Percentiles rank a stretch among this genome's conserved stretches.
These are phyloP conservation scores for Metridium senile DNA, from an alignment of 92 coral and sea anemone genomes.

Conservation along the genomic window DNA sequence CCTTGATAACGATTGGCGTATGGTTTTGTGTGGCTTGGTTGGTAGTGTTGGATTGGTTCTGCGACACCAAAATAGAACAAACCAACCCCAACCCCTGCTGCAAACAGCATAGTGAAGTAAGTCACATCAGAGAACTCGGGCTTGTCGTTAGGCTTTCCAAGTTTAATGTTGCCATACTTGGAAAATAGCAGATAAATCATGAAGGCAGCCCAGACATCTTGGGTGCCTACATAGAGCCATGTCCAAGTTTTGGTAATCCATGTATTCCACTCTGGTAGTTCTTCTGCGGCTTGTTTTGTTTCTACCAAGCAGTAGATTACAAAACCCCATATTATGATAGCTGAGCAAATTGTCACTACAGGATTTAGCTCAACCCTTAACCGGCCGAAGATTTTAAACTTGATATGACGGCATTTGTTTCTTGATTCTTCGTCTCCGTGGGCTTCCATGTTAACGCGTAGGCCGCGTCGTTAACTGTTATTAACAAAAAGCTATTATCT, in stretches of 20 bases:
- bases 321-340: constrained; percentile 63
- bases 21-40: constrained; percentile 20
- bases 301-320: constrained; percentile 50
- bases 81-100: constrained; percentile 74
- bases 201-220: constrained; percentile 72
- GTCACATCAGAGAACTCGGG: constrained; percentile 78
- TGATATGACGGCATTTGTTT: background rate
- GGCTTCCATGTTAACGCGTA: background rate
- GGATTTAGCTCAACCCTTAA: constrained; percentile 62
- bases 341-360: constrained; percentile 65
- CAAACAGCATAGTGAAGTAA: constrained; percentile 79
- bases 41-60: constrained; percentile 53
- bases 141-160: constrained; percentile 73
- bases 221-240: constrained; percentile 82
- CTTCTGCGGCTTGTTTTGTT: constrained; percentile 33
- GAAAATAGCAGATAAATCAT: constrained; percentile 67
- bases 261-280: constrained; percentile 42
- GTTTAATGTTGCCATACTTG: constrained; percentile 69
- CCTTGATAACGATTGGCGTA: constrained; percentile 73
- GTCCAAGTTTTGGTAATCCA: constrained; percentile 72
- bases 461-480: too few relatives aligned
- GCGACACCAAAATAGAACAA: constrained; percentile 71
- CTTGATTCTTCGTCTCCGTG: background rate
- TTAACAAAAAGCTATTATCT: too few relatives aligned
- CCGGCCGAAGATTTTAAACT: constrained; percentile 9